These are phyloP conservation scores for Lasiurus cinereus DNA, from an alignment of 2,113 vertebrate genomes.

Conservation along the genomic window DNA sequence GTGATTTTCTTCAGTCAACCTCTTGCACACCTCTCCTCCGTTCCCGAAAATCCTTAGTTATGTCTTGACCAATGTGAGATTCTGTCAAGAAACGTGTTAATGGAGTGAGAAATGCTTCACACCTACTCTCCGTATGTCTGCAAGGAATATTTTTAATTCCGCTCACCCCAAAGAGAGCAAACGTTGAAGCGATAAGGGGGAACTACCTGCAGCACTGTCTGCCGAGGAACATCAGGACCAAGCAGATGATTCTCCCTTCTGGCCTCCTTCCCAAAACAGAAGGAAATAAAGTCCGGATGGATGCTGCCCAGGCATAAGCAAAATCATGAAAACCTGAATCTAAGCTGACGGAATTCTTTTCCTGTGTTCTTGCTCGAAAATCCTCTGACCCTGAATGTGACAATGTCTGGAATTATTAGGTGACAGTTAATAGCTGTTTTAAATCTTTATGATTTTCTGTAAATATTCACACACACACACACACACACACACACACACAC, in stretches of 20 bases:
- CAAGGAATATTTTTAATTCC: slow-evolving; percentile 64
- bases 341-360: background rate
- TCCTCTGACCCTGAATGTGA: background rate
- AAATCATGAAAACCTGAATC: slow-evolving; percentile 22
- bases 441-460: background rate
- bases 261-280: background rate
- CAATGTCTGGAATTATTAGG: background rate
- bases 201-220: slow-evolving; percentile 41
- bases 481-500: no score
- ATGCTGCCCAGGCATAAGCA: background rate
- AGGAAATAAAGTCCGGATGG: background rate
- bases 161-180: slow-evolving; percentile 47
- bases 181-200: background rate
- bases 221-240: background rate
- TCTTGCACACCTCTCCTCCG: slow-evolving; percentile 24
- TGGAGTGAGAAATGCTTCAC: slow-evolving; percentile 73
- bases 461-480: background rate
- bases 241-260: background rate
- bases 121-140: slow-evolving; percentile 76
- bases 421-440: background rate
- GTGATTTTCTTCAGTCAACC: slow-evolving; percentile 21
- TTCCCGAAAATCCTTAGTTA: slow-evolving; percentile 57
- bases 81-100: slow-evolving; percentile 75
- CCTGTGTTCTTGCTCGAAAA: slow-evolving; percentile 7
- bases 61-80: slow-evolving; percentile 75